phyloP scores from a whole-genome alignment of 2,797 vertebrate species.

The Heliangelus exortis region DNA sequence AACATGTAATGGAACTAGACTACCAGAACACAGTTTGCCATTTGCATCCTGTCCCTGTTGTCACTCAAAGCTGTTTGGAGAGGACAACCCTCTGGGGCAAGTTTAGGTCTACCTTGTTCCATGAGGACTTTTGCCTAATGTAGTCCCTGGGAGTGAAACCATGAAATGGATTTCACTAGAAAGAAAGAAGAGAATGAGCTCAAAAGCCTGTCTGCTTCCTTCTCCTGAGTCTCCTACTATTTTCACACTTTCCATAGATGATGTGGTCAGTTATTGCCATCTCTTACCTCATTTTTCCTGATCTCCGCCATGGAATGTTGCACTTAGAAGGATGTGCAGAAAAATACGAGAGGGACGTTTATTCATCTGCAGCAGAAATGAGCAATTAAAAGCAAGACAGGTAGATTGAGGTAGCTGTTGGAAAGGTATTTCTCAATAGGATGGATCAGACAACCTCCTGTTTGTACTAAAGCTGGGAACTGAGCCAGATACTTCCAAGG shows the following conservation, averaged over 20 bases:
- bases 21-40: background rate
- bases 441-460: background rate
- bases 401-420: background rate
- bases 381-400: background rate
- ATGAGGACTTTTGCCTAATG: background rate
- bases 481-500: background rate
- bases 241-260: background rate
- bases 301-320: background rate
- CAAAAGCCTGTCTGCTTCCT: background rate
- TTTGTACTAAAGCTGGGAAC: background rate
- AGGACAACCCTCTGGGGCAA: background rate
- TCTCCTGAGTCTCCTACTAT: background rate
- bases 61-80: background rate
- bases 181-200: background rate
- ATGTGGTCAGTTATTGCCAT: background rate
- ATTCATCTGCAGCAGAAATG: background rate
- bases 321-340: background rate
- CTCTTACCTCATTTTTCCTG: background rate
- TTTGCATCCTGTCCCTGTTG: background rate
- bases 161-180: background rate
- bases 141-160: background rate
- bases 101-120: background rate
- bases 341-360: background rate
- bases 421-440: background rate
- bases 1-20: accelerated